Base-by-base conservation (phyloP, 1,140 invertebrate species). In the Magallana gigas region DNA sequence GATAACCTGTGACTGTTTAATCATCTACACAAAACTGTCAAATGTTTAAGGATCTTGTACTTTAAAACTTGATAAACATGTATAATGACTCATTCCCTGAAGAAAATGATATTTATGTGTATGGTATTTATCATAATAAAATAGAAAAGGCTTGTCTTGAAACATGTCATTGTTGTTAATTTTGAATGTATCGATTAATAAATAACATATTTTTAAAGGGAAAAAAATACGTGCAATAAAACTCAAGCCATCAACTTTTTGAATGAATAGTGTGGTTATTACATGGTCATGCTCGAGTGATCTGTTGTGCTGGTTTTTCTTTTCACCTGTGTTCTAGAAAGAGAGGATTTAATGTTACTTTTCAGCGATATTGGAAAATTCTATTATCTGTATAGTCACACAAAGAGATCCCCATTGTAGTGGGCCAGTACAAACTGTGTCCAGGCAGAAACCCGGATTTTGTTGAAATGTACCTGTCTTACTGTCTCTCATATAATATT, bases 11-110 rank as follows among this genome's bases (percentile, higher is more conserved):
- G 81, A 57, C 57, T 58, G 57, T 58, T 83, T 83, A 83, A 83
- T 83, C 81, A 83, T 83, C 81, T 83, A 83, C 81, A 83, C 57
- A 57, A 57, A 83, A 83, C 57, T 58, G 48, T 57, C 36, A 83
- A 83, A 83, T 83, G 9, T 36, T 76, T 29, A 76, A 76, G 60
- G 60, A 64, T 64, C 60, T 64, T 18, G 18, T 76, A 76, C 68
- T 76, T 76, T 76, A 12, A 23, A 76, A 76, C 36, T 76, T 36
- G 36, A 64, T 64, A 64, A 48, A 62, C 18, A 64, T 7, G 18
- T 18, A 64, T 18, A 64, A 11, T 76, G 68, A 76, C 23, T 76
- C 68, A 76, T 76, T 76, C 68, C 29, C 29, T 12, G 8, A 36
- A 36, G 68, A 76, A 62, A 76, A 29, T 76, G 23, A 29, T 76